Evolutionary conservation across 2,113 vertebrate genomes (phyloP), one percentile per base, ranked within the genome.

Genomic region (Desmodus rotundus): DNA sequence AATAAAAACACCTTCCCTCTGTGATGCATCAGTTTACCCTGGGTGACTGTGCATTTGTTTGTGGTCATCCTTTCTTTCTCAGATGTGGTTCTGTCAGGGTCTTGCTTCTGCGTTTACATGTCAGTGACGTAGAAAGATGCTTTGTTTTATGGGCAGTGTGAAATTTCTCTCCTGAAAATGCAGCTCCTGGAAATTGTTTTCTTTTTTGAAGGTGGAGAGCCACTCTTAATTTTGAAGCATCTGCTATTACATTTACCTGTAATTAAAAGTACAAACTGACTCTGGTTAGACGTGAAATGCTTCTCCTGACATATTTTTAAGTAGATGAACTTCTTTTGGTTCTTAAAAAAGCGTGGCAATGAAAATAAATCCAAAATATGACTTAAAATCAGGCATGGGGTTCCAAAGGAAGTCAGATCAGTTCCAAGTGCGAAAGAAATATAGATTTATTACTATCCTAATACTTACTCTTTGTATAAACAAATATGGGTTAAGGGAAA

Each of bases 141-240:
- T n/a, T 65, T 22, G 26, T 94, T 87, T 85, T 81, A 45, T 78
- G 76, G 88, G n/a, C 20, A n/a, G n/a, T 96, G 22, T 65, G 72
- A 84, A 83, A 73, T 82, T 87, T 68, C 28, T 93, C 38, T 87
- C 65, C 33, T n/a, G 50, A 90, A 89, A 94, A 80, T 78, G 33
- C 5, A 82, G 11, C 58, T 73, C 4, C 15, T 63, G 54, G 77
- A 89, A 86, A 74, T 70, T 22, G 0, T 31, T 92, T 86, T 31
- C 1, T n/a, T 54, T 72, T 63, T 78, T 76, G 7, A 80, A 91
- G 33, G 26, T 16, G 13, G 26, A 81, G 92, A 72, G 19, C 13
- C 65, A 47, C 20, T 36, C 28, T 89, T 97, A 54, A 36, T 82
- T 94, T 92, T 67, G 47, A 95, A 94, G 47, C 13, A 22, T 61